Evolutionary conservation across 1,140 invertebrate species (phyloP), one percentile per base, ranked within the genome.

Genomic region (Holcopasites calliopsidis): DNA sequence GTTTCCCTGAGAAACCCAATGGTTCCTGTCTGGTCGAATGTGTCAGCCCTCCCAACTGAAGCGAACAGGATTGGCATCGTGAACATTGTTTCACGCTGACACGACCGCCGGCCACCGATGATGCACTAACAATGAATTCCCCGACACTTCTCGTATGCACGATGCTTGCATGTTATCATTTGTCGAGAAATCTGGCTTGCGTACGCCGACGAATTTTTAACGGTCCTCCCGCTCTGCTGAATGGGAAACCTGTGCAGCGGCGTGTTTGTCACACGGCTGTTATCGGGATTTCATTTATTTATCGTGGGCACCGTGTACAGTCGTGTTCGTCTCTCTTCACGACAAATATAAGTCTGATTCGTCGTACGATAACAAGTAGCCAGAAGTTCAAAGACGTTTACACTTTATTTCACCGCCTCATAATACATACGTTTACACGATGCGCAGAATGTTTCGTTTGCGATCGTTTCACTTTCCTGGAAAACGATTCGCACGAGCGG

Each of bases 31-130:
- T 31, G 26, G n/a, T n/a, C 21, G 16, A 55, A 74, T 57, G 61
- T 68, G 62, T 74, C 62, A 68, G 52, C 38, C 49, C 26, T 62
- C 18, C 33, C 23, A 49, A 31, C 31, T 31, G n/a, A n/a, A n/a
- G n/a, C n/a, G n/a, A n/a, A n/a, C n/a, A n/a, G n/a, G n/a, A n/a
- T n/a, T n/a, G n/a, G 54, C 11, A 40, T 55, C 21, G 47, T 18
- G 26, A 16, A 65, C n/a, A 74, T 65, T 65, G 71, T 65, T 73
- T 65, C n/a, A 11, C 58, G 47, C 60, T 74, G 61, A 74, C 71
- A 74, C 62, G 50, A 6, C n/a, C 31, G 7, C 6, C 18, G 13
- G n/a, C 7, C 2, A 26, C 23, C 28, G 4, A 11, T n/a, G 4
- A 38, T 23, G 18, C 5, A 18, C 16, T 21, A 28, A 40, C 5